Percentiles rank a stretch among this genome's conserved stretches.
These are phyloP conservation scores for Tautogolabrus adspersus DNA, from an alignment of 2,113 vertebrate species.

Conservation along the genomic window DNA sequence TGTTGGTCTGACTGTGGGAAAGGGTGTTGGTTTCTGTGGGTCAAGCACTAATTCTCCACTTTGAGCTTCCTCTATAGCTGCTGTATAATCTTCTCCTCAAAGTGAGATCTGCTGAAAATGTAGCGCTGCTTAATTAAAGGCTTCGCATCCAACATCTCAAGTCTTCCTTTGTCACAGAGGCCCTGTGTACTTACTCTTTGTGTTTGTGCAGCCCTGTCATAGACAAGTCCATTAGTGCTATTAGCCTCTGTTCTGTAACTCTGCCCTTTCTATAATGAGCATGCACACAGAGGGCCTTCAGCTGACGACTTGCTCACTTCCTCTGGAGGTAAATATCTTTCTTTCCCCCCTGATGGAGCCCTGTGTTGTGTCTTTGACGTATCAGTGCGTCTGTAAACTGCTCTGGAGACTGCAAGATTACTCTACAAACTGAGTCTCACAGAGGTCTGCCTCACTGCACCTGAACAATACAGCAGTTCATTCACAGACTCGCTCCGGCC, in stretches of 20 bases:
- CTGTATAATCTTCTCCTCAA: constrained; percentile 51
- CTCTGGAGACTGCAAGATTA: constrained; percentile 41
- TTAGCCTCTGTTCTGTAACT: constrained; percentile 35
- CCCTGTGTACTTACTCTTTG: constrained; percentile 38
- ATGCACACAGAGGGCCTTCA: constrained; percentile 48
- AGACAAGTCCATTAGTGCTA: constrained; percentile 56
- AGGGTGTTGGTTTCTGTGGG: constrained; percentile 58
- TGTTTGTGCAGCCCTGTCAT: constrained; percentile 60
- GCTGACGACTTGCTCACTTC: constrained; percentile 45
- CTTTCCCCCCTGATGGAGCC: constrained; percentile 38
- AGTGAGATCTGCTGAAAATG: constrained; percentile 34
- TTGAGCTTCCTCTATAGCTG: constrained; percentile 39
- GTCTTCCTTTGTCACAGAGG: constrained; percentile 48
- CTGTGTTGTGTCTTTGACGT: constrained; percentile 55
- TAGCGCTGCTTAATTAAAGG: constrained; percentile 57
- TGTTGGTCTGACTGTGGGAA: constrained; percentile 66
- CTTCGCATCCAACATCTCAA: constrained; percentile 18
- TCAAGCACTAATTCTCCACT: constrained; percentile 42
- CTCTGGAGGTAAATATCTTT: constrained; percentile 63
- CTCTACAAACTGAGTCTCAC: constrained; percentile 63
- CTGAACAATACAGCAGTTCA: constrained; percentile 77
- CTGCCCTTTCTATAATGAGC: constrained; percentile 45
- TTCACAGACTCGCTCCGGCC: constrained; percentile 49
- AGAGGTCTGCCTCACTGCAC: constrained; percentile 56
- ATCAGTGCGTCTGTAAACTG: constrained; percentile 44